Conservation (phyloP, 1,140 invertebrate species). For the Araneus ventricosus region DNA sequence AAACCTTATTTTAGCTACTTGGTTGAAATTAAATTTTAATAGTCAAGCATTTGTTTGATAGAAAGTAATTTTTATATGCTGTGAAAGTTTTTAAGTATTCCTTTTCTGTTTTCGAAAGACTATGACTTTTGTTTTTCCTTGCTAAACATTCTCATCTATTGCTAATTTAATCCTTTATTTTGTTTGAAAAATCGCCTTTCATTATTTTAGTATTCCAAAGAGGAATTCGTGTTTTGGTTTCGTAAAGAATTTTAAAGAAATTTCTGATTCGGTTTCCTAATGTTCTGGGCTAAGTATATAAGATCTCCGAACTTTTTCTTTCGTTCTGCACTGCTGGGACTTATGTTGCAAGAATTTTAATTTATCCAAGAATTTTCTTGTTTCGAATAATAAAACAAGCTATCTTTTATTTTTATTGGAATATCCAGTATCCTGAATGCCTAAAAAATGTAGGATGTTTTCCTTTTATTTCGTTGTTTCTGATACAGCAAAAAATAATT, state of each 20-base stretch:
- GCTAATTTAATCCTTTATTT: slow-evolving; percentile 13
- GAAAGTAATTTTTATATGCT: not conserved
- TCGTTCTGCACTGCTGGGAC: not conserved
- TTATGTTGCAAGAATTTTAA: not conserved
- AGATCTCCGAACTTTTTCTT: too few species aligned
- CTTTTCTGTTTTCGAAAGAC: too few species aligned
- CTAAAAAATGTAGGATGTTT: not conserved
- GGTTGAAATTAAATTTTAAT: too few species aligned
- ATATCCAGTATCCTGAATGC: not conserved
- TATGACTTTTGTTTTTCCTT: not conserved
- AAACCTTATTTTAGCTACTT: too few species aligned
- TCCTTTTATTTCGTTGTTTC: not conserved
- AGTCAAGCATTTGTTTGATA: not conserved
- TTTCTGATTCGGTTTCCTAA: not conserved
- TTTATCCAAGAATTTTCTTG: not conserved
- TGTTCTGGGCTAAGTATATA: not conserved
- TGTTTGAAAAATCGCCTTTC: not conserved
- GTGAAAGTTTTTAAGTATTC: too few species aligned
- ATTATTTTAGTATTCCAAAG: not conserved
- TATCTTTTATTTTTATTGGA: not conserved
- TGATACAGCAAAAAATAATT: not conserved
- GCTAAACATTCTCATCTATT: not conserved
- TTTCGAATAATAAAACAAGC: not conserved
- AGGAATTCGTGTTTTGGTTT: slow-evolving; percentile 4
- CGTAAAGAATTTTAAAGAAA: not conserved